phyloP scores from a whole-genome alignment of 2,888 invertebrate genomes.

The Agonopterix alstromeriana region DNA sequence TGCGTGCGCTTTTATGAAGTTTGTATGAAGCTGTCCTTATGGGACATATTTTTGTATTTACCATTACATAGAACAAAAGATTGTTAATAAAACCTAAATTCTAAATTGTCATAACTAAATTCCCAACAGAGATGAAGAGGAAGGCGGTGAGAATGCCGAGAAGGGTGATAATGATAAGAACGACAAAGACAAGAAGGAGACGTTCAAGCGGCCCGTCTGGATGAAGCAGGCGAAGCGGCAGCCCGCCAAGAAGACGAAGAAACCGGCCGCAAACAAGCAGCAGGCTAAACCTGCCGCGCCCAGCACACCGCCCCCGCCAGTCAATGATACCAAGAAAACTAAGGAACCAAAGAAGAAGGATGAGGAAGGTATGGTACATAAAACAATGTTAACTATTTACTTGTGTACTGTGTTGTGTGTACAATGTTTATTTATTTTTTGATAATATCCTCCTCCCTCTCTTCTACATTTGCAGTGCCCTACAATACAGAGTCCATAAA shows the following conservation, averaged over 20 bases:
- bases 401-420: too few relatives aligned
- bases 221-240: conserved; percentile 80
- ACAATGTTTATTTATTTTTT: too few relatives aligned
- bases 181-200: conserved; percentile 68
- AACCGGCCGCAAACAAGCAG: conserved; percentile 34
- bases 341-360: conserved; percentile 68
- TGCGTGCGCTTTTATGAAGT: too few relatives aligned
- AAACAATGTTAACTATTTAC: too few relatives aligned
- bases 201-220: conserved; percentile 87
- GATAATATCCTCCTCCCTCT: too few relatives aligned
- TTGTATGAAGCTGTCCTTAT: too few relatives aligned
- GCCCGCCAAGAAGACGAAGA: conserved; percentile 37
- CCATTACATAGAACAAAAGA: too few relatives aligned
- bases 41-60: too few relatives aligned
- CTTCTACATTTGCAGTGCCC: too few relatives aligned
- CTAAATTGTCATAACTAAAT: too few relatives aligned
- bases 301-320: conserved; percentile 28
- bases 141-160: conserved; percentile 60
- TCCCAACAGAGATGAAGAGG: conserved; percentile 68
- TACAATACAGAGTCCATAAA: too few relatives aligned
- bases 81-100: too few relatives aligned
- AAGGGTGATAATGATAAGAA: conserved; percentile 44
- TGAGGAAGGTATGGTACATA: conserved; percentile 28
- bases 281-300: conserved; percentile 27
- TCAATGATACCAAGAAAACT: conserved; percentile 36